Evolutionary conservation across 2,797 vertebrate species (phyloP).

Genomic region (Sebastes taczanowskii): DNA sequence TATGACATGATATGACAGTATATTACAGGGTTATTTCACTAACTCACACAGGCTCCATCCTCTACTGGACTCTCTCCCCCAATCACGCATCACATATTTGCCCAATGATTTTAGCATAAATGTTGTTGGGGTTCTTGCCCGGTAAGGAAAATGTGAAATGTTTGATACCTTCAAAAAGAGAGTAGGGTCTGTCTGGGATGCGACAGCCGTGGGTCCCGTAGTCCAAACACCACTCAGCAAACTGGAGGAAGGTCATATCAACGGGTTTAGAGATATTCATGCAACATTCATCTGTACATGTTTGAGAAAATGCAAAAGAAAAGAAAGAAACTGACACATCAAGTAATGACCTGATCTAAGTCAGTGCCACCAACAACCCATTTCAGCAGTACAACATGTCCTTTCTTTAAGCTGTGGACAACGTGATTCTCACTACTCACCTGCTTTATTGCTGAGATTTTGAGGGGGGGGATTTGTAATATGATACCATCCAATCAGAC

Average conservation of each 20-base stretch:
- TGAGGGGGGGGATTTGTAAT: neutral
- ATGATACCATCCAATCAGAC: neutral
- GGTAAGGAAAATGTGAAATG: neutral
- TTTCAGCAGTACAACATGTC: neutral
- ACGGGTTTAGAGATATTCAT: neutral
- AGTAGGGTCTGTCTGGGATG: constrained; percentile 96
- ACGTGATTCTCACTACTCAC: neutral
- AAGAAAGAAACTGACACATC: neutral
- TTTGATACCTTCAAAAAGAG: constrained; percentile 95
- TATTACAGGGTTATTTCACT: no score
- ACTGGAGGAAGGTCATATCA: constrained; percentile 75
- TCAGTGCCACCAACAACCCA: neutral
- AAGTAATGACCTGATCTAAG: neutral
- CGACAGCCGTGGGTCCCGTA: constrained; percentile 96
- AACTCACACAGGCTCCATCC: no score
- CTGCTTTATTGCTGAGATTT: neutral
- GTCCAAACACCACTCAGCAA: constrained; percentile 97
- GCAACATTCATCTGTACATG: neutral
- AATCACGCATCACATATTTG: no score
- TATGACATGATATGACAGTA: no score
- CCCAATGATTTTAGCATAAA: no score
- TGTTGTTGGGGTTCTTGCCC: no score
- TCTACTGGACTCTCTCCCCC: no score
- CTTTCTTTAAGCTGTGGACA: neutral
- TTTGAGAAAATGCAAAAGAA: neutral